phyloP scores from a whole-genome alignment of 2,888 invertebrate genomes.

The Drosophila nr. perissopoda region DNA sequence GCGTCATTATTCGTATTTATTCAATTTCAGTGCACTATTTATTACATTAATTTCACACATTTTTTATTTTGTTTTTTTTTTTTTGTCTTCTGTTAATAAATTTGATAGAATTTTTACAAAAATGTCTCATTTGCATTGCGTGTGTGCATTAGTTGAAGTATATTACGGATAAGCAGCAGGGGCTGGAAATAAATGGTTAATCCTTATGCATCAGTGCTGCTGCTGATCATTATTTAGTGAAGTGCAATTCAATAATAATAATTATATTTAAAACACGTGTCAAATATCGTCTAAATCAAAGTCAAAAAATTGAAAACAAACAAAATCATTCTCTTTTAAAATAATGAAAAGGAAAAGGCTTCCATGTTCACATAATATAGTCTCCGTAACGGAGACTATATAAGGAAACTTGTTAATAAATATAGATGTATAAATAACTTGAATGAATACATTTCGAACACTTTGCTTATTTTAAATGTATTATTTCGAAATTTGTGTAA shows the following conservation, averaged over 20 bases:
- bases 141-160: neutral
- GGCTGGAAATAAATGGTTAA: neutral
- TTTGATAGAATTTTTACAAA: slow-evolving; percentile 1
- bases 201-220: neutral
- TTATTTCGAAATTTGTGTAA: neutral
- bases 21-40: slow-evolving; percentile 39
- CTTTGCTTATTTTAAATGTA: neutral
- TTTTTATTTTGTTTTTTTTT: neutral
- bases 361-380: neutral
- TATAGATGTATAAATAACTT: neutral
- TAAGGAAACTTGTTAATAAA: neutral
- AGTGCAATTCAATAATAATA: neutral
- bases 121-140: slow-evolving; percentile 3
- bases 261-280: neutral
- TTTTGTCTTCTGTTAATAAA: slow-evolving; percentile 9
- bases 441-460: neutral
- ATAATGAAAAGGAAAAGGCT: neutral
- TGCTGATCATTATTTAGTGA: neutral
- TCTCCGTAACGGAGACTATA: neutral
- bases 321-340: neutral
- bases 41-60: slow-evolving; percentile 35
- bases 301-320: neutral
- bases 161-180: neutral
- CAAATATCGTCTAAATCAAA: neutral
- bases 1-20: slow-evolving; percentile 38